Conservation (phyloP, 2,797 vertebrate genomes). For the Calcarius lapponicus region DNA sequence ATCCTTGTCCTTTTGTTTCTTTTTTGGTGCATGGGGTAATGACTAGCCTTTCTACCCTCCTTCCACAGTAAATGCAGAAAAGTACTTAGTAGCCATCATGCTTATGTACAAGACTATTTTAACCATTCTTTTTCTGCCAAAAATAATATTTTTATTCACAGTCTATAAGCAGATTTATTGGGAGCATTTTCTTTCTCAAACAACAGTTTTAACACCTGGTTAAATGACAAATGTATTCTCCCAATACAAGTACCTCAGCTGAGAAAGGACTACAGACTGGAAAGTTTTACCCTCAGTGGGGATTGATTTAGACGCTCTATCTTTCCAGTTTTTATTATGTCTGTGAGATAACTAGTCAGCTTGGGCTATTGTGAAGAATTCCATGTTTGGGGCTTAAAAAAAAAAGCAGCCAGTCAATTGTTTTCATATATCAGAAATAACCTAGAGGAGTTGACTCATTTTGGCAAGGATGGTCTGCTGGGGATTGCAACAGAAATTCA, state of each 20-base stretch:
- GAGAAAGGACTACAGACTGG: not conserved
- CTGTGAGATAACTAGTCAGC: not conserved
- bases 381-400: not conserved
- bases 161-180: not conserved
- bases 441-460: not conserved
- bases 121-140: not conserved
- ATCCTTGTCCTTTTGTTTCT: accelerated
- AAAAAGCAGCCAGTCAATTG: not conserved
- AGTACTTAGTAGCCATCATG: not conserved
- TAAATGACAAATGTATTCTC: not conserved
- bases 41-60: not conserved
- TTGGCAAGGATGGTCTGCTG: not conserved
- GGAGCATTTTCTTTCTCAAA: not conserved
- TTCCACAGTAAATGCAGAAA: not conserved
- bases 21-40: accelerated
- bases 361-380: not conserved
- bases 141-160: not conserved
- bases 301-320: not conserved
- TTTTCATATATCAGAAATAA: slow-evolving; percentile 5
- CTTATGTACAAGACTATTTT: not conserved
- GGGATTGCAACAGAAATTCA: not conserved
- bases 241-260: not conserved
- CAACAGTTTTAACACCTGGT: not conserved
- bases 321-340: not conserved
- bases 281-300: not conserved